Evolutionary conservation across 2,888 invertebrate species (phyloP), one percentile per base, ranked within the genome.

Genomic region (Pristionchus arcanus): DNA sequence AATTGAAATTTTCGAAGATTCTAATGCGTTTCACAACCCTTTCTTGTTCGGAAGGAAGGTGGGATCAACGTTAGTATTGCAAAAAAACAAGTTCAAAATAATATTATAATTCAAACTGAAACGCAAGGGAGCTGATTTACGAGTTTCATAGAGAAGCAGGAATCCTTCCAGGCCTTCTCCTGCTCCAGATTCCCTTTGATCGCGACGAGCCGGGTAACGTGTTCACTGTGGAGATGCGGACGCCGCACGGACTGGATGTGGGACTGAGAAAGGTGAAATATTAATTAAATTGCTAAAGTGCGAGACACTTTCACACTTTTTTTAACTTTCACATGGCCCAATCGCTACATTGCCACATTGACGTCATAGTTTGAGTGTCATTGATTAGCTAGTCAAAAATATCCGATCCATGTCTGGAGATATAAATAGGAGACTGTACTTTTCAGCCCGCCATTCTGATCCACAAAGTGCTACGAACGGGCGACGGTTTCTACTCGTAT

Each of bases 181-280:
- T 95, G 31, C 90, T 95, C 16, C 90, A 93, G 74, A 90, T 94
- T 16, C 93, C 93, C 16, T 95, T 94, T 90, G 94, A 95, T 89
- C 90, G 95, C 19, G 93, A 94, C 90, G 92, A 95, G 66, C 92
- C 94, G 25, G 81, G 89, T n/a, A 94, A 94, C 89, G 93, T 94
- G 19, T 95, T 91, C 89, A 94, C 95, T 1, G 92, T 95, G 13
- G 95, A 95, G 83, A 90, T 93, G 66, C 88, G 95, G 13, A 94
- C 95, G 1, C 93, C 92, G 9, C 90, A 91, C 63, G 92, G 92
- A 34, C 90, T 91, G 63, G 94, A 94, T 85, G 90, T 91, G 37
- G 94, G 92, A 0, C 93, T 94, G 55, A 68, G 71, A 81, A 92
- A 94, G 90, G 94, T n/a, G n/a, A n/a, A n/a, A n/a, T n/a, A n/a